phyloP scores from a whole-genome alignment of 2,797 vertebrate genomes.

The Falco cherrug region DNA sequence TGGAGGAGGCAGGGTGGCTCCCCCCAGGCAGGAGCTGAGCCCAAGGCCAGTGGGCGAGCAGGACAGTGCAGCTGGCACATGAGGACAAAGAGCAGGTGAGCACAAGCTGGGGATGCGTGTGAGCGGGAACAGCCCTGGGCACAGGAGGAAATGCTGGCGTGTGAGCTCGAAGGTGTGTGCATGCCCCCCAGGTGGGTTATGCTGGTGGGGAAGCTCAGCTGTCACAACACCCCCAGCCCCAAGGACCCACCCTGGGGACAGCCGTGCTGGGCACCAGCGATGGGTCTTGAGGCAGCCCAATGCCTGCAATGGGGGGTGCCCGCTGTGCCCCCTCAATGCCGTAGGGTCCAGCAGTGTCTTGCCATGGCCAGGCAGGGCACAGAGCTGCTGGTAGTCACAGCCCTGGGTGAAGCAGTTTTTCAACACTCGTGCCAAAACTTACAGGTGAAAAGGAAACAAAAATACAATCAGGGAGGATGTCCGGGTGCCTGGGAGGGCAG shows the following conservation, averaged over 20 bases:
- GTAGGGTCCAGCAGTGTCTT: rapidly evolving
- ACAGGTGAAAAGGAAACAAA: background rate
- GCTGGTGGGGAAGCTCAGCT: background rate
- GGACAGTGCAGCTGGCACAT: background rate
- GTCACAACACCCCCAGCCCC: background rate
- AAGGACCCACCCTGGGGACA: background rate
- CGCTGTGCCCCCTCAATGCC: rapidly evolving
- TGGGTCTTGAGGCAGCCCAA: rapidly evolving
- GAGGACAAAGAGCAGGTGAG: background rate
- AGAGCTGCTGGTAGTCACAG: background rate
- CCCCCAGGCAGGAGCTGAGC: background rate
- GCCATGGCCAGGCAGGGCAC: rapidly evolving
- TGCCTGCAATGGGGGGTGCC: background rate
- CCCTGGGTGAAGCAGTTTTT: background rate
- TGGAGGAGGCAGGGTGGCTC: background rate
- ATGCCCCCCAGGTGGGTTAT: background rate
- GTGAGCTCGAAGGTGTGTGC: background rate
- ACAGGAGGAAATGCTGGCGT: background rate
- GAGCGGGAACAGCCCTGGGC: background rate
- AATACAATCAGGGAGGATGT: background rate
- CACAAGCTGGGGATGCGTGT: rapidly evolving
- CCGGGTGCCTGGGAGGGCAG: background rate
- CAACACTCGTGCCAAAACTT: background rate
- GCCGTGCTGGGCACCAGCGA: rapidly evolving
- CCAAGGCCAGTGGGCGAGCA: rapidly evolving